These are phyloP conservation scores for Ectropis grisescens DNA, from an alignment of 1,140 invertebrate genomes.

Conservation along the genomic window DNA sequence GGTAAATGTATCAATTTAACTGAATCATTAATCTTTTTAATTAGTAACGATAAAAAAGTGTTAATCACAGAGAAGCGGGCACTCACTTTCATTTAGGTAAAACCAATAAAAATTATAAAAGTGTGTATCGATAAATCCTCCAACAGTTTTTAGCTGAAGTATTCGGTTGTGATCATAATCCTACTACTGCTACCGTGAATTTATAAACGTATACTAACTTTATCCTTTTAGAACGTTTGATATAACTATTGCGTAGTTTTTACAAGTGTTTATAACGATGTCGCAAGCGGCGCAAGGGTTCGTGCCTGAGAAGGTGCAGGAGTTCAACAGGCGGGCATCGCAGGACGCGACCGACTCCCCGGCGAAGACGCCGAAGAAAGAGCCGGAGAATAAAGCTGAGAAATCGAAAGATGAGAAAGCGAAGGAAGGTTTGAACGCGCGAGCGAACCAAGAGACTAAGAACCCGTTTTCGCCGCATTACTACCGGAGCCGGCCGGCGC, in stretches of 20 bases:
- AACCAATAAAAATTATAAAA: too few species aligned
- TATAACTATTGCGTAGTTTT: conserved; percentile 35
- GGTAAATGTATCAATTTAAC: too few species aligned
- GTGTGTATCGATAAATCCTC: too few species aligned
- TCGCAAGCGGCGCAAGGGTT: conserved; percentile 59
- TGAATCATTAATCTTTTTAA: too few species aligned
- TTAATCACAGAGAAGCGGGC: too few species aligned
- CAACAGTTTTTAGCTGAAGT: conserved; percentile 19
- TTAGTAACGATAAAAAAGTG: too few species aligned
- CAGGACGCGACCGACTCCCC: conserved; percentile 38
- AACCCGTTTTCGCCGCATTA: conserved; percentile 55
- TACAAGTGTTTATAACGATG: conserved; percentile 43
- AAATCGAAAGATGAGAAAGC: conserved; percentile 25
- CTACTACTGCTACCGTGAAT: conserved; percentile 1
- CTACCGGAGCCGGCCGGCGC: conserved; percentile 37
- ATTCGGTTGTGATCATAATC: conserved; percentile 48
- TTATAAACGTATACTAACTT: conserved; percentile 20
- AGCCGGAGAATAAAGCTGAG: conserved; percentile 33
- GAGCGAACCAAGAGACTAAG: conserved; percentile 35
- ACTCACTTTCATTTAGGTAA: too few species aligned
- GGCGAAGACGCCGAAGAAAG: conserved; percentile 33
- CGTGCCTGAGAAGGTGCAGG: conserved; percentile 60
- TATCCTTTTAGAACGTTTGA: conserved; percentile 21
- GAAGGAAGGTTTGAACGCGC: conserved; percentile 16
- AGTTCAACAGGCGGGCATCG: conserved; percentile 51